Evolutionary conservation across 2,113 vertebrate species (phyloP), one percentile per base, ranked within the genome.

Genomic region (Pyxicephalus adspersus): DNA sequence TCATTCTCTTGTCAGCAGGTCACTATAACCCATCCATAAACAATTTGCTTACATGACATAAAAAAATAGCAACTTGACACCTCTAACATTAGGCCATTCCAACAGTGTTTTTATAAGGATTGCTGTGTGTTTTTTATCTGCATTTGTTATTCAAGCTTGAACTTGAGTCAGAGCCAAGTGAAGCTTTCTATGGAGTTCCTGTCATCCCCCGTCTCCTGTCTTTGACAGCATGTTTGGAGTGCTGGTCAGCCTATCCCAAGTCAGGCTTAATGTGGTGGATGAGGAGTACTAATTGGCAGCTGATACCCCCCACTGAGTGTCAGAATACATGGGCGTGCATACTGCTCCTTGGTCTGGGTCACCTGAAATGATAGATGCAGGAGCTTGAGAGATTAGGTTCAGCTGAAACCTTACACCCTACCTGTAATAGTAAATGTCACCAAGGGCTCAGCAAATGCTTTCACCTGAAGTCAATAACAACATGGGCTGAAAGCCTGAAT

Each of bases 331-430:
- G 0, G 83, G 74, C 83, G 61, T 81, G 84, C 83, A 0, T 61
- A 85, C 81, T 80, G 76, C 84, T 85, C 87, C 88, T 86, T 88
- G 45, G 73, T 86, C 61, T 86, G 92, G 92, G 93, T 93, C 93
- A 92, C 0, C 92, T 91, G 89, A 90, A 90, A 88, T 90, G 92
- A 90, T 76, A 86, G 91, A 88, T 86, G 85, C 85, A 61, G 76
- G 81, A 89, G 89, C 88, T 88, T 50, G 84, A 88, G 61, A 86
- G 86, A 87, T 88, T 86, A 87, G 85, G 86, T 88, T 88, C 88
- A 89, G 86, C 86, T 89, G 91, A 92, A 93, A 94, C 86, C 76
- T 52, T 87, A 93, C 85, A 87, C 76, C 78, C 64, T 87, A 84
- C 88, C 88, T 87, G 82, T 86, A 80, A 75, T 88, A 87, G 86